Base-by-base conservation (phyloP, 2,113 vertebrate species). In the Agapornis roseicollis region DNA sequence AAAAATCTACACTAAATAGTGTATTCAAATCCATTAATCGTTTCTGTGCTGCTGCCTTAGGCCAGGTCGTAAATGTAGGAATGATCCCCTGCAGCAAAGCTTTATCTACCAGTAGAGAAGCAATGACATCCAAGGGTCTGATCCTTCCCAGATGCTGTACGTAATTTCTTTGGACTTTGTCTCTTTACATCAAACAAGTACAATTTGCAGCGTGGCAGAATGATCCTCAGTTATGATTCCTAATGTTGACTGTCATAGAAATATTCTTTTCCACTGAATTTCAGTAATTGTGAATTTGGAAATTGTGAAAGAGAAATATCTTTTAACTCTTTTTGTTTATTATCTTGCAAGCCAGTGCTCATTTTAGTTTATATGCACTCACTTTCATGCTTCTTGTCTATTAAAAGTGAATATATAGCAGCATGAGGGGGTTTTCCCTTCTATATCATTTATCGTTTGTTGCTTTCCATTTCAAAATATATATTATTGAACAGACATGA, bases 401-500 rank as follows among this genome's bases (percentile, higher is more conserved):
- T 95, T 91, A 96, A 96, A 95, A 93, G 93, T 92, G 4, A 93
- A 96, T 85, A 70, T 44, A 64, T 31, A 87, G 13, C 33, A 95
- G 53, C 73, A 89, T 91, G 58, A 64, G 76, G 81, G 91, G 93
- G 92, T 70, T 49, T 88, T 95, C 41, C 82, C 10, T 83, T 18
- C 80, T 83, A 24, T 93, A 53, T 89, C 44, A 65, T 92, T 97
- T 85, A 79, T 61, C 78, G 83, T 70, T 90, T 80, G 73, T 69
- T 97, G 13, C 46, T 92, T 97, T 93, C 77, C 31, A 89, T 96
- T 96, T 97, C 86, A 89, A 97, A 95, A 37, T 50, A 93, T 89
- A 90, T 95, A 96, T 94, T 96, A 92, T 96, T 97, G 46, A 97
- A 52, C 68, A 91, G 83, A 64, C 42, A 91, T 89, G 84, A 95